These are phyloP conservation scores for Xanthorhoe spadicearia DNA, from an alignment of 2,888 invertebrate genomes.

Conservation along the genomic window DNA sequence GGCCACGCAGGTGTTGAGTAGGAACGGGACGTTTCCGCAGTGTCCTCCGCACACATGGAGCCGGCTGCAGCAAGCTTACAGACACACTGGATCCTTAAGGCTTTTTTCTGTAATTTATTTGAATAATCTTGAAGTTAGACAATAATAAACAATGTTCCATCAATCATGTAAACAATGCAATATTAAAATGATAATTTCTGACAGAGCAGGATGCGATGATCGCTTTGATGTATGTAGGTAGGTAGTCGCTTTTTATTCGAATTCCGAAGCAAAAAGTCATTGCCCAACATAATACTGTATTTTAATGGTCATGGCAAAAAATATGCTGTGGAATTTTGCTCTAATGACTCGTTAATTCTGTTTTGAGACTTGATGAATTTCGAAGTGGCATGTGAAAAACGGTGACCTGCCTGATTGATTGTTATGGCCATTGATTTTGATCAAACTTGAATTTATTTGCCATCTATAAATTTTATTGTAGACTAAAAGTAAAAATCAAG, in stretches of 20 bases:
- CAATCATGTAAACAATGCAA: conserved; percentile 45
- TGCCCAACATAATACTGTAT: conserved; percentile 69
- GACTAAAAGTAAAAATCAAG: conserved; percentile 21
- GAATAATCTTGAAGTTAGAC: conserved; percentile 34
- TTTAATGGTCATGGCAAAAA: conserved; percentile 72
- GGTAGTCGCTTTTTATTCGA: conserved; percentile 72
- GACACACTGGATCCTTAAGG: conserved; percentile 72
- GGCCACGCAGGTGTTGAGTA: conserved; percentile 78
- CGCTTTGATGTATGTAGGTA: conserved; percentile 61
- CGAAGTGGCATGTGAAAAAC: conserved; percentile 61
- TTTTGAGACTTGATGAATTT: conserved; percentile 71
- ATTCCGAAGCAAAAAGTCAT: conserved; percentile 78
- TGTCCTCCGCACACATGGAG: conserved; percentile 82
- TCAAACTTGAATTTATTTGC: conserved; percentile 37
- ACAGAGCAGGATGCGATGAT: conserved; percentile 68
- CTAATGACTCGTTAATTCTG: conserved; percentile 79
- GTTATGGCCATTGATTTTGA: conserved; percentile 39
- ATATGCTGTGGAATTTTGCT: conserved; percentile 70
- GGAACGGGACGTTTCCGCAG: conserved; percentile 82
- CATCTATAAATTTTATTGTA: conserved; percentile 35
- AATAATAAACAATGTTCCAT: conserved; percentile 42
- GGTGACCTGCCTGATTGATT: conserved; percentile 48
- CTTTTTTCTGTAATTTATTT: conserved; percentile 73
- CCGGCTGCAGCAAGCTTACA: conserved; percentile 73
- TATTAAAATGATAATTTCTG: conserved; percentile 63